A percentile compares a stretch with the other conserved stretches of the same genome.
phyloP scores from a whole-genome alignment of 1,140 invertebrate species.

The Aphis craccivora region DNA sequence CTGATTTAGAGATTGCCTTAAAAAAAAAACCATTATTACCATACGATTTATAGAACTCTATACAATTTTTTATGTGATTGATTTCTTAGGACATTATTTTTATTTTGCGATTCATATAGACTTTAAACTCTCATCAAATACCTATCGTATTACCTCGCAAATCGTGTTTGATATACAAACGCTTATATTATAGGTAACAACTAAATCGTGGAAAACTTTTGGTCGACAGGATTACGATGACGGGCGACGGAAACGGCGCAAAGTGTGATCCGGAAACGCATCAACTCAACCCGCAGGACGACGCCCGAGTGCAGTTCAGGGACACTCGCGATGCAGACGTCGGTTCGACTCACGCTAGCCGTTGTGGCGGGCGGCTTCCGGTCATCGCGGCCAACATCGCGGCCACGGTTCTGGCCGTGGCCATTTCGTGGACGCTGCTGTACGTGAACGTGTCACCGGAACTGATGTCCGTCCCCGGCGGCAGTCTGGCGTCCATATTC shows the following conservation, averaged over 20 bases:
- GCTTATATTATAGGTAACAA: not conserved
- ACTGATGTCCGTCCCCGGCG: conserved; percentile 58
- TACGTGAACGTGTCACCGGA: conserved; percentile 37
- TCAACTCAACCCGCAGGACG: not conserved
- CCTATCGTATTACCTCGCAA: too few relatives aligned
- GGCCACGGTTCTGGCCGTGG: conserved; percentile 32
- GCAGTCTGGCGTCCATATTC: conserved; percentile 59
- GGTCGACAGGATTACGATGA: not conserved
- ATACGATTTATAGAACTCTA: not conserved
- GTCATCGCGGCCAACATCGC: conserved; percentile 36
- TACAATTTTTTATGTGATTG: not conserved
- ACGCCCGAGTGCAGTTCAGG: not conserved
- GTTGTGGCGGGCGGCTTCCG: conserved; percentile 20
- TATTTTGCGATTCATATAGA: too few relatives aligned
- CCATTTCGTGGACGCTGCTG: conserved; percentile 58
- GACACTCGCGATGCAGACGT: not conserved
- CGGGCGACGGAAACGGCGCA: not conserved
- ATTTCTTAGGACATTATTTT: too few relatives aligned
- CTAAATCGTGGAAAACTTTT: not conserved
- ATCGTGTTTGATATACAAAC: too few relatives aligned
- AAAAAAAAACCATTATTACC: not conserved
- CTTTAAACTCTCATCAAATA: too few relatives aligned
- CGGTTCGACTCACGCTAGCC: too few relatives aligned
- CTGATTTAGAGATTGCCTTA: not conserved
- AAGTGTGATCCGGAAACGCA: not conserved